Evolutionary conservation across 2,797 vertebrate genomes (phyloP), one percentile per base, ranked within the genome.

Genomic region (Chloroceryle inda): DNA sequence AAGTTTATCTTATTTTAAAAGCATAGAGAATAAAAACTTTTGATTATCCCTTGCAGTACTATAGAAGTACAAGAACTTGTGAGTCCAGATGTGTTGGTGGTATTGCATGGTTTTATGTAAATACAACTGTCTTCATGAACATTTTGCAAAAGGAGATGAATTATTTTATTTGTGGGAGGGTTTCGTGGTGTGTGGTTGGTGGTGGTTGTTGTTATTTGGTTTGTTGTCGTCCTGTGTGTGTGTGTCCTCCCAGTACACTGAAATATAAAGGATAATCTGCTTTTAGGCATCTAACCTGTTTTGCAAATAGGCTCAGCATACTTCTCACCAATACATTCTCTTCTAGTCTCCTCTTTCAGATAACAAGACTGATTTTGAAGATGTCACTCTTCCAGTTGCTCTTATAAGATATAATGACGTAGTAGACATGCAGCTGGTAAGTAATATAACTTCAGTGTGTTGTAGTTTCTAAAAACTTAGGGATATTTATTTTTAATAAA

Each of bases 391-490:
- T 97, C 98, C 98, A 64, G 53, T 99, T 97, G 99, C 98, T 49
- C 98, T 99, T 94, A 98, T 99, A 97, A 98, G 97, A 92, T 97
- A 98, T 37, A 97, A 37, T 91, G 99, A 99, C 95, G 92, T 99
- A 71, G 62, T 98, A 94, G 98, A 99, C 79, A 98, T 98, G 89
- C 96, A 97, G 40, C 80, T 98, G 98, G 99, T 99, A 98, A 97
- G 93, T 97, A 84, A 59, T 27, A 22, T 10, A 56, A 45, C 15
- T 53, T 73, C 55, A 67, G 44, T 38, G 19, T 71, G 10, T 47
- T 73, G 44, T 16, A 13, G 29, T 78, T 88, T 80, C 11, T 85
- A 27, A 56, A 53, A 84, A 49, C 21, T 13, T 40, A 37, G 4
- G 2, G 1, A 9, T 49, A 89, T 87, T n/a, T 87, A 45, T 9